phyloP scores from a whole-genome alignment of 2,888 invertebrate genomes.

The Mellilla xanthometata region DNA sequence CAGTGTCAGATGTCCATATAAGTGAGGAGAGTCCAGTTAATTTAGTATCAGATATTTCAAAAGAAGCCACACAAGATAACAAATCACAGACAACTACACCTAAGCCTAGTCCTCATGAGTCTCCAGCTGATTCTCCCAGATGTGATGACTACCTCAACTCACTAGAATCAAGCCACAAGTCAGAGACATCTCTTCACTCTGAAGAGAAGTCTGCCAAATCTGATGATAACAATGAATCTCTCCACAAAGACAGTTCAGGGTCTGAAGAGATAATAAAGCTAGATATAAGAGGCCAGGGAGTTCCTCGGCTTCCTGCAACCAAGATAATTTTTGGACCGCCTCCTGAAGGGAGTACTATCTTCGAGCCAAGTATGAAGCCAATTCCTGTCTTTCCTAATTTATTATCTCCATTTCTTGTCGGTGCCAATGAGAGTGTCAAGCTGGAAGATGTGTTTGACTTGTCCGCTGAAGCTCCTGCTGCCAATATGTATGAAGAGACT shows the following conservation, averaged over 20 bases:
- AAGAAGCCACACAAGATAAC: slow-evolving; percentile 44
- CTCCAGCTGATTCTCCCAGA: slow-evolving; percentile 50
- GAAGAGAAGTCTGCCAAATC: slow-evolving; percentile 38
- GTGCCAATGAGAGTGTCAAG: slow-evolving; percentile 50
- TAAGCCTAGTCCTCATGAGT: slow-evolving; percentile 35
- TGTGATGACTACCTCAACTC: slow-evolving; percentile 64
- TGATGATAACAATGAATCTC: slow-evolving; percentile 37
- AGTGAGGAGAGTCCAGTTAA: slow-evolving; percentile 73
- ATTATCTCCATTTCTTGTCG: slow-evolving; percentile 66
- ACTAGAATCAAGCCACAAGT: slow-evolving; percentile 48
- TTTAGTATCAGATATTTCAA: slow-evolving; percentile 62
- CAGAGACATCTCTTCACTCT: slow-evolving; percentile 37
- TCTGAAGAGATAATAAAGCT: slow-evolving; percentile 77
- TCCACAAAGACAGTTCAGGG: slow-evolving; percentile 52
- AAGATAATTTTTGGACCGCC: slow-evolving; percentile 75
- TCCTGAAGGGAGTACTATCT: slow-evolving; percentile 60
- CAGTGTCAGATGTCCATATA: slow-evolving; percentile 54
- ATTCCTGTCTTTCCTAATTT: slow-evolving; percentile 64
- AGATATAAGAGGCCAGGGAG: slow-evolving; percentile 72
- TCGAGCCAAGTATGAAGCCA: slow-evolving; percentile 50
- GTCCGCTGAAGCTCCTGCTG: slow-evolving; percentile 35
- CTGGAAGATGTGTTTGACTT: slow-evolving; percentile 55
- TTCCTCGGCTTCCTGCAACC: slow-evolving; percentile 58
- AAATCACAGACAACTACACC: slow-evolving; percentile 36
- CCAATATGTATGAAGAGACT: slow-evolving; percentile 2